Evolutionary conservation across 2,113 vertebrate species (phyloP).

Genomic region (Mystacornis crossleyi): DNA sequence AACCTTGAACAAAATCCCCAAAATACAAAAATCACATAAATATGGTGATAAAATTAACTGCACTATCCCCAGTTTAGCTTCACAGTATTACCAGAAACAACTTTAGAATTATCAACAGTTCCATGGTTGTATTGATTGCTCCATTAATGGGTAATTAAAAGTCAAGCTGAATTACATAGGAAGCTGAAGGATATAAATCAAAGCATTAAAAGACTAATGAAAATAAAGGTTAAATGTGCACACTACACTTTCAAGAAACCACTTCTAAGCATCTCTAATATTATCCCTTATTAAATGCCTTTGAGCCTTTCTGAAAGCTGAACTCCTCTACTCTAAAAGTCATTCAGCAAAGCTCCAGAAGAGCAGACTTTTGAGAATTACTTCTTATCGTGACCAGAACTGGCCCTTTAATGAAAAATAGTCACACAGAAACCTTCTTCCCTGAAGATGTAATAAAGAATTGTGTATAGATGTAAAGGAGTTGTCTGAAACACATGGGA

Average conservation of each 20-base stretch:
- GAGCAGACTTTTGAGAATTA: background rate
- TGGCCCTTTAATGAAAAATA: background rate
- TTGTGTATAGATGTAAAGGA: background rate
- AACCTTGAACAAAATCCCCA: background rate
- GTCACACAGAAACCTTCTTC: background rate
- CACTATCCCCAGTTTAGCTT: background rate
- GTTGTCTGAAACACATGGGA: background rate
- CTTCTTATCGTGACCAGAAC: background rate
- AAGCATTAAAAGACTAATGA: slow-evolving; percentile 9
- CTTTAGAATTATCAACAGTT: background rate
- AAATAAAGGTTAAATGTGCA: background rate
- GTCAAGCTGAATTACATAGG: background rate
- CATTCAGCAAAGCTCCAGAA: background rate
- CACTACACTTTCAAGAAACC: background rate
- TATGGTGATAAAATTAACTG: background rate
- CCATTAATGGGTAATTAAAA: slow-evolving; percentile 13
- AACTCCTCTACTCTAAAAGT: background rate
- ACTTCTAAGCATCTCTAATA: background rate
- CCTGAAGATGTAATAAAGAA: background rate
- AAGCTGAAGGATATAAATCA: background rate
- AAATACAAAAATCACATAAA: background rate
- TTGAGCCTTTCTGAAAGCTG: background rate
- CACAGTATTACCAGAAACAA: background rate
- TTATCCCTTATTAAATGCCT: background rate
- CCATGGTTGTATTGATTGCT: background rate